Evolutionary conservation across 2,113 vertebrate species (phyloP), one percentile per base, ranked within the genome.

Genomic region (Probosciger aterrimus): DNA sequence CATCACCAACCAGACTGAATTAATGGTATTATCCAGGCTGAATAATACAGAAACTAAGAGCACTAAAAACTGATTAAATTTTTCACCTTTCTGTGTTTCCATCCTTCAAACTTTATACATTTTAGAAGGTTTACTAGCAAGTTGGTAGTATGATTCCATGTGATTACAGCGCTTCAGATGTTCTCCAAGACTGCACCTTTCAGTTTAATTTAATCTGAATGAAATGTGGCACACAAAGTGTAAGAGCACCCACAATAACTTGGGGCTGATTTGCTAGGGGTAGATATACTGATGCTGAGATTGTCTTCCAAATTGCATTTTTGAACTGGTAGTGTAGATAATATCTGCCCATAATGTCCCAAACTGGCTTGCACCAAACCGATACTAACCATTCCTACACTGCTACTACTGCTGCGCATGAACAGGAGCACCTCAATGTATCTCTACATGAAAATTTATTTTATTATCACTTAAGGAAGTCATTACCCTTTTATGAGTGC

Each of bases 381-480:
- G 23, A 53, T 28, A 71, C 14, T 50, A 79, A 86, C 37, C 6
- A 31, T 49, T 81, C 19, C 11, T 47, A 52, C 5, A 23, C 19
- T 50, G 19, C 25, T 94, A 60, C 57, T 79, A 35, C 52, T 86
- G 63, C 80, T 96, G 75, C 68, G 82, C 7, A 13, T 75, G 90
- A 97, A 82, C 18, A 49, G 86, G 74, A 93, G 62, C 65, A 92
- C 88, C 77, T 97, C 88, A 35, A 65, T 89, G 49, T 88, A 91
- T 95, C 93, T 91, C 95, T 96, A 96, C 86, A 43, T 96, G 96
- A 97, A 97, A 97, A 78, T 88, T 97, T 97, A 97, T 97, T 98
- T 98, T 97, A 97, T 97, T 96, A 97, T 96, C 95, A 98, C 96
- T 98, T 97, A 97, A 98, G 95, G 93, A 98, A 97, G 94, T 97